These are phyloP conservation scores for Austrofundulus limnaeus DNA, from an alignment of 2,113 vertebrate species.

Conservation along the genomic window DNA sequence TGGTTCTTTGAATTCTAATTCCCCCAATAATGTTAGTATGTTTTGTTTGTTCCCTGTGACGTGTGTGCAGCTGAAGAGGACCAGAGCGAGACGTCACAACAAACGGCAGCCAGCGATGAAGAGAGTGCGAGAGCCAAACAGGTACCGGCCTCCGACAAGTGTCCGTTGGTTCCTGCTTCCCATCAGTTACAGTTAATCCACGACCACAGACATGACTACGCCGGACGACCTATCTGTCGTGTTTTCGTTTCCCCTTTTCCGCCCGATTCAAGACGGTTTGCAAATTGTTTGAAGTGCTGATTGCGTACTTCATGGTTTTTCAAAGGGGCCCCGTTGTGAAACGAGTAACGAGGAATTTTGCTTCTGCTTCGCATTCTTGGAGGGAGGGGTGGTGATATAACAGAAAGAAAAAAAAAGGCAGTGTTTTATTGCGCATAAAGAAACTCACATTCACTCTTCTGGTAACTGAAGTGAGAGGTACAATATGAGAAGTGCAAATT, in stretches of 20 bases:
- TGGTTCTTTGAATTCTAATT: slow-evolving; percentile 27
- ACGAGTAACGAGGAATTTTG: slow-evolving; percentile 59
- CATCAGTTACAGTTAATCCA: slow-evolving; percentile 62
- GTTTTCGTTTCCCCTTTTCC: slow-evolving; percentile 69
- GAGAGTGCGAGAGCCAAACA: slow-evolving; percentile 35
- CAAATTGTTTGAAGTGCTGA: slow-evolving; percentile 26
- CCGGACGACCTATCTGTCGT: slow-evolving; percentile 16
- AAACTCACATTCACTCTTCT: slow-evolving; percentile 64
- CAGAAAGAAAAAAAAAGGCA: neutral
- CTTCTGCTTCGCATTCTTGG: slow-evolving; percentile 19
- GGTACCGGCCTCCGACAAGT: slow-evolving; percentile 47
- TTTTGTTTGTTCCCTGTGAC: neutral
- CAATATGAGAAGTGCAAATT: slow-evolving; percentile 68
- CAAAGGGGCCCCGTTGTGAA: slow-evolving; percentile 26
- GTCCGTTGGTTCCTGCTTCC: too few species aligned
- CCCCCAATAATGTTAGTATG: neutral
- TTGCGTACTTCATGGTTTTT: slow-evolving; percentile 22
- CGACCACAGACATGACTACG: slow-evolving; percentile 53
- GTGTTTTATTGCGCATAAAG: slow-evolving; percentile 50
- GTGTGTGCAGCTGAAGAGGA: slow-evolving; percentile 55
- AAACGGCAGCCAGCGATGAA: slow-evolving; percentile 36
- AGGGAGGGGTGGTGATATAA: too few species aligned
- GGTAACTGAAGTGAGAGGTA: slow-evolving; percentile 64
- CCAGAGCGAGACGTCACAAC: slow-evolving; percentile 46
- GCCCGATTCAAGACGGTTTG: slow-evolving; percentile 39